Conservation (phyloP, 2,797 vertebrate species). For the Sitta carolinensis region DNA sequence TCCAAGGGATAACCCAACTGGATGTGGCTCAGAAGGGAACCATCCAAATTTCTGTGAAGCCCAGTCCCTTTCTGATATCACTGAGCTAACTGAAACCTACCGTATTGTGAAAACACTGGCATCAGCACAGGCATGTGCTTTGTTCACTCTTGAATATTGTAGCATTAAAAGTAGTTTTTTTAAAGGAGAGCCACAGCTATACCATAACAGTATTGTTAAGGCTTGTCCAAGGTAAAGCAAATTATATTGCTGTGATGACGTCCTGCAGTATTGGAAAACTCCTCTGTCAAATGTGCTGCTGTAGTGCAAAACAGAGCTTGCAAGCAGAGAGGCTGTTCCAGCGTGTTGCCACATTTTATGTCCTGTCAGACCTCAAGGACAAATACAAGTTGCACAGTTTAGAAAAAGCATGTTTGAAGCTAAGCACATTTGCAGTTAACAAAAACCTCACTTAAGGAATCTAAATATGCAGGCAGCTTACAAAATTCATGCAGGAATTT, state of each 20-base stretch:
- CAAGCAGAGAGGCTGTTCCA: background rate
- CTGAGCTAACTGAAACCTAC: constrained; percentile 25
- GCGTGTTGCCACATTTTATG: background rate
- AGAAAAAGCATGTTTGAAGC: background rate
- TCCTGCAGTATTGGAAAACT: background rate
- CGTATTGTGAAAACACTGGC: background rate
- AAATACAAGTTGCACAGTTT: background rate
- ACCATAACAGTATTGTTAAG: background rate
- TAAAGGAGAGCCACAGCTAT: background rate
- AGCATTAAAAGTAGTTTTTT: background rate
- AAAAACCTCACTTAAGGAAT: background rate
- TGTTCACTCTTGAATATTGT: background rate
- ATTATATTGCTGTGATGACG: background rate
- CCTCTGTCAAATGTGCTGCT: background rate
- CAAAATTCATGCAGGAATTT: background rate
- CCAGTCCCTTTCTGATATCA: background rate
- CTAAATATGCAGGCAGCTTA: background rate
- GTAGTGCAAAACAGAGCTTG: background rate
- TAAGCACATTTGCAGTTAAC: background rate
- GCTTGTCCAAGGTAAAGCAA: background rate
- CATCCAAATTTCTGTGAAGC: background rate
- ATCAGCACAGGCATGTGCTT: background rate
- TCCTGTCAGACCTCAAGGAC: constrained; percentile 13
- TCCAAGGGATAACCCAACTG: background rate
- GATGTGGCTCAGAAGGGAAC: constrained; percentile 30